These are phyloP conservation scores for Poeciliopsis paucimaculata DNA, from an alignment of 2,797 vertebrate species.

Conservation along the genomic window DNA sequence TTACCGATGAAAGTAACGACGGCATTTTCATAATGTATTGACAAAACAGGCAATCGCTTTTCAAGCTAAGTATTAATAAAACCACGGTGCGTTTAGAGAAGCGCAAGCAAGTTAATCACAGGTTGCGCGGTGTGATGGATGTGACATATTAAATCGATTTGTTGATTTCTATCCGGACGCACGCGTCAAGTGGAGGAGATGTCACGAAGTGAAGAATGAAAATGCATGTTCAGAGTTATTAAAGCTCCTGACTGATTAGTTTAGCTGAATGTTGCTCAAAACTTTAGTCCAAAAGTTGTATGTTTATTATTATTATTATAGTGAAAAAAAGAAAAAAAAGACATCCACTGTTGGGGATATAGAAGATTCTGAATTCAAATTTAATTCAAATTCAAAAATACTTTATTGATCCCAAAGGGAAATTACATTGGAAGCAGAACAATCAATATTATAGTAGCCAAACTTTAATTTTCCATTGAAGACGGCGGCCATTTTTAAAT, in stretches of 20 bases:
- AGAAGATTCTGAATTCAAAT: neutral
- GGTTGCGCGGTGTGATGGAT: slow-evolving; percentile 33
- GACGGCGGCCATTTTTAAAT: neutral
- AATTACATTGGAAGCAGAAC: too few relatives aligned
- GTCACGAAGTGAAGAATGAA: slow-evolving; percentile 3
- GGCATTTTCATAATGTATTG: neutral
- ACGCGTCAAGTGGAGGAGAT: slow-evolving; percentile 11
- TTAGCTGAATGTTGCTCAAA: neutral
- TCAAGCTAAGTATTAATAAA: slow-evolving; percentile 12
- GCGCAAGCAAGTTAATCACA: slow-evolving; percentile 45
- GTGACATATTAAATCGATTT: slow-evolving; percentile 25
- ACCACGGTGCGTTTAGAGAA: slow-evolving; percentile 1
- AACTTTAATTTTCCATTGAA: neutral
- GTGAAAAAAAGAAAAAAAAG: neutral
- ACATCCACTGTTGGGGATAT: neutral
- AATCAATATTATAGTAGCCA: neutral
- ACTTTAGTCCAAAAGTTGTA: neutral
- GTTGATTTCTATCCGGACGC: slow-evolving; percentile 6
- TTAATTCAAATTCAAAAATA: neutral
- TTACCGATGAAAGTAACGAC: neutral
- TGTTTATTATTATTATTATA: neutral
- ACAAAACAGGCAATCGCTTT: neutral
- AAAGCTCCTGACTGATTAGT: neutral
- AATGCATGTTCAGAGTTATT: slow-evolving; percentile 17
- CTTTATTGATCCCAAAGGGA: too few relatives aligned